phyloP scores from a whole-genome alignment of 92 coral and sea anemone genomes.

The Metridium senile region DNA sequence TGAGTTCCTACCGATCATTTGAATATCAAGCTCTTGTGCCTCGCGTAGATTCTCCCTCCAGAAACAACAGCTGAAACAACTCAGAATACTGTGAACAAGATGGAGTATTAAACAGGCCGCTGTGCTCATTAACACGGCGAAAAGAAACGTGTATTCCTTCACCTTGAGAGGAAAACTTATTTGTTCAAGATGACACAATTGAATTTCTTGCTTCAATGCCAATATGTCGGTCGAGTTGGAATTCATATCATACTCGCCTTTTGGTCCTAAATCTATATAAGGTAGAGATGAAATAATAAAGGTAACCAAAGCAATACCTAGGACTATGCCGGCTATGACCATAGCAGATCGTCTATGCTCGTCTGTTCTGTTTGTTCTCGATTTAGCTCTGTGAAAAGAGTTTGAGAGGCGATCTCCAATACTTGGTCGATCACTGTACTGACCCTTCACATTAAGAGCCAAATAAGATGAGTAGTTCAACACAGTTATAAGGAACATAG shows the following conservation, averaged over 20 bases:
- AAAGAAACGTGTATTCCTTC: constrained; percentile 79
- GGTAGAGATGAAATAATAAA: constrained; percentile 80
- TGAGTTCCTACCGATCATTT: constrained; percentile 31
- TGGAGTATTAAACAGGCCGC: constrained; percentile 78
- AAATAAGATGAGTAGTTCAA: constrained; percentile 79
- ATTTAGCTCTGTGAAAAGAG: constrained; percentile 57
- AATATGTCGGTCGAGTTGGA: constrained; percentile 5
- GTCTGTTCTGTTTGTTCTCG: constrained; percentile 45
- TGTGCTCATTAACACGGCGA: constrained; percentile 83
- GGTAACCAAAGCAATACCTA: constrained; percentile 79
- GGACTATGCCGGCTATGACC: constrained; percentile 68
- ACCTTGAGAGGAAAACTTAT: constrained; percentile 70
- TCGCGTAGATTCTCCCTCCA: constrained; percentile 43
- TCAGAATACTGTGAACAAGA: constrained; percentile 65
- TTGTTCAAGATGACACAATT: constrained; percentile 65
- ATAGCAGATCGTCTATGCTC: constrained; percentile 44
- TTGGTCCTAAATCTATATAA: constrained; percentile 85
- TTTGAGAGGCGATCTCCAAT: constrained; percentile 76
- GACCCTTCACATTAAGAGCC: constrained; percentile 57
- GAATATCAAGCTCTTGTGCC: constrained; percentile 44
- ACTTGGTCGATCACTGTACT: constrained; percentile 52
- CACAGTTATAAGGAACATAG: constrained; percentile 75
- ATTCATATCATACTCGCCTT: constrained; percentile 14
- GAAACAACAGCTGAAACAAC: constrained; percentile 56
- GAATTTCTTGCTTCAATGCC: not conserved